These are phyloP conservation scores for Dendrolimus pini DNA, from an alignment of 2,888 invertebrate genomes.

Conservation along the genomic window DNA sequence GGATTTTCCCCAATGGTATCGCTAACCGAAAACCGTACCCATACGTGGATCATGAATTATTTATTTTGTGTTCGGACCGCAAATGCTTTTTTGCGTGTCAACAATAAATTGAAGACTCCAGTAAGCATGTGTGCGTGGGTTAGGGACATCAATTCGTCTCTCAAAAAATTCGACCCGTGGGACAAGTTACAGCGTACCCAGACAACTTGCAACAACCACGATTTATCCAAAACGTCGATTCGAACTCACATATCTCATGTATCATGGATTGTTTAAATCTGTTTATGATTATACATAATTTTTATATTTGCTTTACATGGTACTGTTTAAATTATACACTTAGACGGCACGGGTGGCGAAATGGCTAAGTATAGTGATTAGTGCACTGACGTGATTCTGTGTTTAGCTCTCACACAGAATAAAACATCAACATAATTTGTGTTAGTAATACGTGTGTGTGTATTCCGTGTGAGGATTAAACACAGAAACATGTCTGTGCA, in stretches of 20 bases:
- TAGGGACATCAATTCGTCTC: conserved; percentile 23
- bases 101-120: conserved; percentile 29
- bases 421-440: too few species aligned
- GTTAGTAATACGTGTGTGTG: too few species aligned
- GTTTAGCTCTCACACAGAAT: too few species aligned
- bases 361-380: too few species aligned
- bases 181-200: conserved; percentile 23
- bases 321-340: too few species aligned
- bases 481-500: too few species aligned
- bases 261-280: conserved; percentile 2
- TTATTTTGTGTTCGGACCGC: conserved; percentile 17
- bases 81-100: conserved; percentile 18
- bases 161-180: conserved; percentile 25
- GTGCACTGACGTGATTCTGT: too few species aligned
- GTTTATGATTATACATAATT: neutral
- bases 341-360: too few species aligned
- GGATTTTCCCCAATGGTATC: neutral
- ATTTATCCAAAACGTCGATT: conserved; percentile 13
- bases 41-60: conserved; percentile 16
- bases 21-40: conserved; percentile 2
- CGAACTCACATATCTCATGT: conserved; percentile 8
- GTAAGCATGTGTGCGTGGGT: conserved; percentile 21
- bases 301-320: too few species aligned
- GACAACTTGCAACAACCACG: conserved; percentile 18
- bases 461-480: too few species aligned